Conservation (phyloP, 2,113 vertebrate species). For the rabbit (Oryctolagus cuniculus) region mOryCun1.1 NC_091439.1:33013001-33013500, state of each 20-base stretch:
- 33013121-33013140: neutral
- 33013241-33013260: neutral
- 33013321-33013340: neutral
- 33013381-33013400: neutral
- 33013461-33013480: too few relatives aligned
- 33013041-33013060: neutral
- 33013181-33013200: too few relatives aligned
- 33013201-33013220: neutral
- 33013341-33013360: neutral
- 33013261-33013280: neutral
- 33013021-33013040: neutral
- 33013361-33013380: neutral
- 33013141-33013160: neutral
- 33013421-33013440: neutral
- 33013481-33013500: too few relatives aligned
- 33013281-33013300: neutral
- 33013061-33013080: neutral
- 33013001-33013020: neutral
- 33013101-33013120: neutral
- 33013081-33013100: neutral
- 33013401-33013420: neutral
- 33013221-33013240: neutral
- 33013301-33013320: neutral
- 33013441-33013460: neutral
- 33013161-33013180: too few relatives aligned